Conservation (phyloP, 2,888 invertebrate species). For the Alviniconcha strummeri region DNA sequence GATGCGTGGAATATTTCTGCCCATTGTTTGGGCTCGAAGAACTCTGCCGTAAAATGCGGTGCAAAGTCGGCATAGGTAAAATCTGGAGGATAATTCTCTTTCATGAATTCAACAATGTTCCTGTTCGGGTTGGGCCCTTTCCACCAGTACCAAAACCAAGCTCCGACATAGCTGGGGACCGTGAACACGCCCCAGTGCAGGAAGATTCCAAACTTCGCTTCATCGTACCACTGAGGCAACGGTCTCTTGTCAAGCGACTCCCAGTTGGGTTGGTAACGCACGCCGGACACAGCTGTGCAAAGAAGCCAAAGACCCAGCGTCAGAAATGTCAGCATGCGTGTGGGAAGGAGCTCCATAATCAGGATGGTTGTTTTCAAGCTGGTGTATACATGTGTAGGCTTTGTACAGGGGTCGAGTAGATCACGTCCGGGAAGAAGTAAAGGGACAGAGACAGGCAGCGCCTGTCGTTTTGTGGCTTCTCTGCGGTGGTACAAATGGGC, state of each 20-base stretch:
- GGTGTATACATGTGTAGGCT: too few relatives aligned
- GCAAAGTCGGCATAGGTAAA: constrained; percentile 96
- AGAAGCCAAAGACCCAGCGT: too few relatives aligned
- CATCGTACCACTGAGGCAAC: constrained; percentile 73
- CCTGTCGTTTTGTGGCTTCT: too few relatives aligned
- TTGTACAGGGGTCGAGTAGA: too few relatives aligned
- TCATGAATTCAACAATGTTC: constrained; percentile 80
- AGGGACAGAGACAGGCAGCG: too few relatives aligned
- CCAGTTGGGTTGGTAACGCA: constrained; percentile 81
- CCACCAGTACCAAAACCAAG: constrained; percentile 47
- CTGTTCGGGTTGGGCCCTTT: constrained; percentile 49
- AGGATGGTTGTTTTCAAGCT: too few relatives aligned
- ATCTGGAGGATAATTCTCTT: constrained; percentile 86
- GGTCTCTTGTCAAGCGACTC: constrained; percentile 83
- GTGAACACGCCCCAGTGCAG: constrained; percentile 76
- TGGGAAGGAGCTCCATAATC: too few relatives aligned
- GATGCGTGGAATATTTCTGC: constrained; percentile 86
- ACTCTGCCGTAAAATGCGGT: constrained; percentile 87
- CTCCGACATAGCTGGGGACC: constrained; percentile 87
- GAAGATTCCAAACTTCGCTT: constrained; percentile 73
- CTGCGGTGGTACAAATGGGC: too few relatives aligned
- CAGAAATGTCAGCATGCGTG: too few relatives aligned
- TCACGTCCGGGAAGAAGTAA: too few relatives aligned
- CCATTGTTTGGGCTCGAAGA: constrained; percentile 90
- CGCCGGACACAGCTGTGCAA: too few relatives aligned